Evolutionary conservation across 2,797 vertebrate genomes (phyloP), one percentile per base, ranked within the genome.

Genomic region (Spea hammondii): DNA sequence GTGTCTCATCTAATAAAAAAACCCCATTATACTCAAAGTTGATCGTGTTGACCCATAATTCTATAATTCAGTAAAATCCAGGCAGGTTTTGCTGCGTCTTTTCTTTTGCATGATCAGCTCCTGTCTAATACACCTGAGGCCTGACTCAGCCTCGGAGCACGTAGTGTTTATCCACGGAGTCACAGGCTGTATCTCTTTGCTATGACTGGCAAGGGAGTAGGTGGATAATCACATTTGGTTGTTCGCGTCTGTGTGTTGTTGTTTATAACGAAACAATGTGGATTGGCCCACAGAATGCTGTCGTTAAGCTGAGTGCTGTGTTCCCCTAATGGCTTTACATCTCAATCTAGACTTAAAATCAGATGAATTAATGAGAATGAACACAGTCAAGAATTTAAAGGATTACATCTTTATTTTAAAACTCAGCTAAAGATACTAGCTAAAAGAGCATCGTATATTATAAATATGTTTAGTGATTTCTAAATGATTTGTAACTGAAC

Each of bases 291-390:
- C 14, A 45, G 51, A 79, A 67, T 79, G 32, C 46, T 60, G 77
- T 67, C 62, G 73, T 79, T 79, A 73, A 32, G 46, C 62, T 67
- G 77, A 73, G 76, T 60, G 71, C 70, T 74, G 17, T 17, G 70
- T 62, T 65, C 60, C 48, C 65, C 53, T 79, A 12, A 13, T 57
- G 55, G 13, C 13, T 66, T 49, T 57, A 67, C 65, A 8, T 79
- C 55, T 67, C 62, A 44, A 12, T 10, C 72, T 53, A 53, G 53
- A 44, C 17, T 65, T 51, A 47, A 54, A 72, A 67, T 11, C 8
- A 8, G 10, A 66, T 67, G 46, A 67, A 49, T 47, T 50, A 8
- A 44, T 11, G 53, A 3, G 50, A 62, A 65, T 14, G 32, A 10
- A 32, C 62, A 32, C 62, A 7, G 14, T 47, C 13, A 5, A 53